Evolutionary conservation across 2,797 vertebrate genomes (phyloP).

Genomic region (Tapera naevia): DNA sequence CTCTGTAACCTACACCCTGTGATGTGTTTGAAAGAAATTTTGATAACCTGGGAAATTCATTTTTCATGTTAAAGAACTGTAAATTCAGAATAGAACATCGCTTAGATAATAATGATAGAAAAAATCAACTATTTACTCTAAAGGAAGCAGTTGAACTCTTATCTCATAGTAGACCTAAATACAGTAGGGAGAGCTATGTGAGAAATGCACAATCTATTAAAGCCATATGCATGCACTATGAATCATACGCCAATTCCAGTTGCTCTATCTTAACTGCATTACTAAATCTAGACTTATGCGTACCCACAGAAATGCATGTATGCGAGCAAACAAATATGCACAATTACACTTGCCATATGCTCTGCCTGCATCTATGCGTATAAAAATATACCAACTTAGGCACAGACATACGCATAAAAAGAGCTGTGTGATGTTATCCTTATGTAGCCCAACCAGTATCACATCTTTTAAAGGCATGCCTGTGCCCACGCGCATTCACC

Average conservation of each 20-base stretch:
- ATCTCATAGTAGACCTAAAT: background rate
- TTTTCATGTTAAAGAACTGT: background rate
- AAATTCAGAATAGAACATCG: background rate
- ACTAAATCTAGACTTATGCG: background rate
- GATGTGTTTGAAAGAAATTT: background rate
- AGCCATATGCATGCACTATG: slow-evolving; percentile 10
- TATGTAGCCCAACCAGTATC: accelerated
- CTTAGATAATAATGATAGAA: background rate
- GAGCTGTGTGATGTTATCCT: background rate
- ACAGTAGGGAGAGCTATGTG: background rate
- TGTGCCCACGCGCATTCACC: background rate
- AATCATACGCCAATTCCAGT: background rate
- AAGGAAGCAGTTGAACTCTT: background rate
- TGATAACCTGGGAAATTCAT: background rate
- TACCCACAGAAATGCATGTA: background rate
- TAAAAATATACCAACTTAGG: background rate
- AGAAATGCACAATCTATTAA: slow-evolving; percentile 29
- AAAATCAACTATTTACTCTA: background rate
- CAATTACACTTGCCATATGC: slow-evolving; percentile 26
- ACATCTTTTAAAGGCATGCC: background rate
- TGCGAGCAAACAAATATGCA: slow-evolving; percentile 37
- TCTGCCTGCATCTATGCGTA: background rate
- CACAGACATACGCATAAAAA: background rate
- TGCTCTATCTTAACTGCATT: background rate
- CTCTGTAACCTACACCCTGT: background rate